Evolutionary conservation across 2,113 vertebrate genomes (phyloP).

Genomic region (Alligator mississippiensis): DNA sequence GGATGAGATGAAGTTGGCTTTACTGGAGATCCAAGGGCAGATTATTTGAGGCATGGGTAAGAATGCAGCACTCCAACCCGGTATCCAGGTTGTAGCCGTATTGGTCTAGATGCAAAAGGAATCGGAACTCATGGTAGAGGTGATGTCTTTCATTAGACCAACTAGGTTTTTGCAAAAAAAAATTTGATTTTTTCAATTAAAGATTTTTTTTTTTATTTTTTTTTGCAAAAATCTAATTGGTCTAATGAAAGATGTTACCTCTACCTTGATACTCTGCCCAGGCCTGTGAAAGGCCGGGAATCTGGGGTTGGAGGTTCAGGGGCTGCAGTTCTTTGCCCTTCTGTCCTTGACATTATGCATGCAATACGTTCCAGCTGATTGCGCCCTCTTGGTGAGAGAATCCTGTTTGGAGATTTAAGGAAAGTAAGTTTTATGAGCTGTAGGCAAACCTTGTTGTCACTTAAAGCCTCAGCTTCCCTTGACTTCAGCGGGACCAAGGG

Average conservation of each 20-base stretch:
- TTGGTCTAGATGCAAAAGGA: too few species aligned
- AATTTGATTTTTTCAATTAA: too few species aligned
- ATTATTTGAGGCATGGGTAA: too few species aligned
- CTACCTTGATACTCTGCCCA: neutral
- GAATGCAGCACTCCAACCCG: neutral
- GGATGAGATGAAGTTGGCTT: fast-evolving
- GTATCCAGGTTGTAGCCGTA: too few species aligned
- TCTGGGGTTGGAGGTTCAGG: fast-evolving
- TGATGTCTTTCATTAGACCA: too few species aligned
- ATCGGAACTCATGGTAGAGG: too few species aligned
- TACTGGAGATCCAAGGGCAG: neutral
- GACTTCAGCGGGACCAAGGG: neutral
- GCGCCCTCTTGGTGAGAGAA: too few species aligned
- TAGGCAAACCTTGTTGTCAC: neutral
- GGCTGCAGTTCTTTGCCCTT: fast-evolving
- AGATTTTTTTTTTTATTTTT: too few species aligned
- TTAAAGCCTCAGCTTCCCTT: fast-evolving
- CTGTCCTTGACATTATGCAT: neutral
- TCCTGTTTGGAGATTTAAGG: neutral
- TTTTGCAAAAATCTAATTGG: too few species aligned
- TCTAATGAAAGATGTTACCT: too few species aligned
- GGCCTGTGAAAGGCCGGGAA: neutral
- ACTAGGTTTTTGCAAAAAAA: too few species aligned
- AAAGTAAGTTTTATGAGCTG: neutral
- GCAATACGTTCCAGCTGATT: neutral